These are phyloP conservation scores for Sinocyclocheilus grahami DNA, from an alignment of 2,113 vertebrate genomes.

Conservation along the genomic window DNA sequence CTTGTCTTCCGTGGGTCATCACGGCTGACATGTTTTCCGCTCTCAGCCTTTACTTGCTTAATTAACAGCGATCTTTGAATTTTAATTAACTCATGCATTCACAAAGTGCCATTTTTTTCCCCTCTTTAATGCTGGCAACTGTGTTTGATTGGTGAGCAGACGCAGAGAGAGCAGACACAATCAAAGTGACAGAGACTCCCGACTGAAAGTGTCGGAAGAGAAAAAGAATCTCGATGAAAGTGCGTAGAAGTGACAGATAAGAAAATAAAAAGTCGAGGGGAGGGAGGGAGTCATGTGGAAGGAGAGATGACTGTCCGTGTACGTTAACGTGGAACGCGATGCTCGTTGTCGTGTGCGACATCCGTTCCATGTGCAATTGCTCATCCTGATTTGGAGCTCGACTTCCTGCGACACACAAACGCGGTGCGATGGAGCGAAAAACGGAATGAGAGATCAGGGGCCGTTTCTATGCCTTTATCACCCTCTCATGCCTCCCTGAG, in stretches of 20 bases:
- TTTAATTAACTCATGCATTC: conserved; percentile 35
- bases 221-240: conserved; percentile 35
- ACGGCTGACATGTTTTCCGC: conserved; percentile 4
- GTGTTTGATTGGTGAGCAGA: conserved; percentile 35
- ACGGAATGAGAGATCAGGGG: conserved; percentile 27
- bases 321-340: conserved; percentile 37
- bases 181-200: conserved; percentile 14
- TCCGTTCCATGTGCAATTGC: conserved; percentile 47
- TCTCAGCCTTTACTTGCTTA: conserved; percentile 27
- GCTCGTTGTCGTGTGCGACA: conserved; percentile 30
- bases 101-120: background rate
- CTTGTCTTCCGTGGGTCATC: conserved; percentile 12
- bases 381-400: conserved; percentile 40
- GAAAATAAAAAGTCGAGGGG: conserved; percentile 7
- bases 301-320: conserved; percentile 50
- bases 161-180: background rate
- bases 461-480: conserved; percentile 38
- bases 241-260: conserved; percentile 40
- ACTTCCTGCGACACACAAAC: conserved; percentile 35
- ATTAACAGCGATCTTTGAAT: conserved; percentile 39
- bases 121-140: conserved; percentile 11
- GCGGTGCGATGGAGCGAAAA: conserved; percentile 50
- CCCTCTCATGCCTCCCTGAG: background rate
- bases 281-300: conserved; percentile 2
- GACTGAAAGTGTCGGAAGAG: conserved; percentile 31